phyloP scores from a whole-genome alignment of 1,140 invertebrate species.

The Euwallacea fornicatus region DNA sequence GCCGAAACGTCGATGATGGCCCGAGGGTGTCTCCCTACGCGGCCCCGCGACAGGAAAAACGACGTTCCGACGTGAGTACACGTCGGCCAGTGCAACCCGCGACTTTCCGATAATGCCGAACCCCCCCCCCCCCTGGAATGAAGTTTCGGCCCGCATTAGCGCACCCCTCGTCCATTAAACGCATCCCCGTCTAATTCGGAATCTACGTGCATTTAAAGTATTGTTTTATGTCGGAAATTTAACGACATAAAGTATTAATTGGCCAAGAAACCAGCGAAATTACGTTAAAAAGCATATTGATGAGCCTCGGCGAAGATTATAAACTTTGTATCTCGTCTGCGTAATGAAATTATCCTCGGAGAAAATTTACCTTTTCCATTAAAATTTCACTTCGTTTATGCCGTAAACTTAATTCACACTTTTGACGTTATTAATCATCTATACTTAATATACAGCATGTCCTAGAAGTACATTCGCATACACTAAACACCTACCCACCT shows the following conservation, averaged over 20 bases:
- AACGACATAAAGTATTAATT: constrained; percentile 45
- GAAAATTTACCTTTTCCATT: constrained; percentile 41
- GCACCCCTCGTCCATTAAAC: too few species aligned
- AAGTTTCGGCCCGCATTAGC: too few species aligned
- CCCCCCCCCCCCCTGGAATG: too few species aligned
- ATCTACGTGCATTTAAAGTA: constrained; percentile 46
- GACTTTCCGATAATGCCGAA: too few species aligned
- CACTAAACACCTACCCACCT: background rate
- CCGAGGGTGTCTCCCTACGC: too few species aligned
- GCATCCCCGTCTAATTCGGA: constrained; percentile 21
- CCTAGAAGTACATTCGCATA: background rate
- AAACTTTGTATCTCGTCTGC: constrained; percentile 41
- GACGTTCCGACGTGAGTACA: too few species aligned
- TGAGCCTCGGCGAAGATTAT: constrained; percentile 40
- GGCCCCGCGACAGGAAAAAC: too few species aligned
- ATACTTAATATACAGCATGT: background rate
- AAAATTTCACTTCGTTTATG: constrained; percentile 38
- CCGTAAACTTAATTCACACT: constrained; percentile 37
- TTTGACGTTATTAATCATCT: constrained; percentile 34
- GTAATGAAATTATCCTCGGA: constrained; percentile 38
- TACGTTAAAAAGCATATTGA: constrained; percentile 45
- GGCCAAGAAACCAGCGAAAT: constrained; percentile 41
- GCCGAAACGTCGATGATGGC: too few species aligned
- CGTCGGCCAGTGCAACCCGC: too few species aligned
- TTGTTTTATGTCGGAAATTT: constrained; percentile 46